These are phyloP conservation scores for Ptilonorhynchus violaceus DNA, from an alignment of 2,113 vertebrate species.

Conservation along the genomic window DNA sequence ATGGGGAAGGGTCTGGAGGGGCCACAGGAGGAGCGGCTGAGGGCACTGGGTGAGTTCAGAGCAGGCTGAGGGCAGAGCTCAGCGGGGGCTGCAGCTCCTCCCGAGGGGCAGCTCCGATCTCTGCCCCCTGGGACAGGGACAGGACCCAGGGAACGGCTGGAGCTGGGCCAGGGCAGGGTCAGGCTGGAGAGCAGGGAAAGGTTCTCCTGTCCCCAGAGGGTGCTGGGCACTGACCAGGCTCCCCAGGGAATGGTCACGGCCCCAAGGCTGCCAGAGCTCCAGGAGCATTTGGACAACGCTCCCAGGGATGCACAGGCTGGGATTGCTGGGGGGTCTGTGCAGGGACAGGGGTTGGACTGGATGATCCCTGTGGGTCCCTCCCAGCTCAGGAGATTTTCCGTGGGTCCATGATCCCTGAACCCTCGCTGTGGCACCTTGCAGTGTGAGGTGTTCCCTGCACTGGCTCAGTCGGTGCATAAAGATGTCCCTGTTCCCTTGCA, in stretches of 20 bases:
- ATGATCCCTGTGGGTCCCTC: fast-evolving
- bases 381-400: fast-evolving
- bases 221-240: not conserved
- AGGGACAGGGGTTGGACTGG: fast-evolving
- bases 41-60: not conserved
- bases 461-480: not conserved
- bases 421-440: not conserved
- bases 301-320: not conserved
- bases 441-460: not conserved
- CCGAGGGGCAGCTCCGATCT: not conserved
- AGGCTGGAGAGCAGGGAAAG: not conserved
- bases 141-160: not conserved
- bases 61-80: not conserved
- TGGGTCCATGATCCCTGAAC: not conserved
- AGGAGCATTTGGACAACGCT: not conserved
- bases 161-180: not conserved
- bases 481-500: not conserved
- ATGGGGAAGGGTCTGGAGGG: not conserved
- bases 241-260: not conserved
- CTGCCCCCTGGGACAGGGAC: not conserved
- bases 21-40: not conserved
- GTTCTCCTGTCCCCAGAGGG: not conserved
- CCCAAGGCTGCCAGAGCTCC: not conserved
- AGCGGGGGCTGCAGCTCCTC: not conserved
- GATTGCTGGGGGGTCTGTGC: not conserved